Percentiles rank a stretch among this genome's conserved stretches.
Conservation (phyloP, 2,888 invertebrate genomes). For the Alentia gelatinosa region DNA sequence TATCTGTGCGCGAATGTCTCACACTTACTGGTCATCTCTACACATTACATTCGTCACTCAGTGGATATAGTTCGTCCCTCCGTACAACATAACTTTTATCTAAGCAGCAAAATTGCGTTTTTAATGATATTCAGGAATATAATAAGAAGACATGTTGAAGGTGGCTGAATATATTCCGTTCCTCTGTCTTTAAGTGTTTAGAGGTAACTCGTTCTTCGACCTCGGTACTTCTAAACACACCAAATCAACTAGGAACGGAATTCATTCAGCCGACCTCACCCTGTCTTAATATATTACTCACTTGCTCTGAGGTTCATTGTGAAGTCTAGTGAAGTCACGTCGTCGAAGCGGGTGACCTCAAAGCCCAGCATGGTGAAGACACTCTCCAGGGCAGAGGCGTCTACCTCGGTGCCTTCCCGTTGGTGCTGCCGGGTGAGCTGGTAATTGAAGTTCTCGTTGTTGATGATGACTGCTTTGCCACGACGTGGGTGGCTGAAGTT, state of each 20-base stretch:
- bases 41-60: too few species aligned
- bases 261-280: too few species aligned
- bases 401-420: constrained; percentile 89
- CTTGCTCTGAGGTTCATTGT: constrained; percentile 58
- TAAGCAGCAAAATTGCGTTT: not conserved
- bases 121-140: not conserved
- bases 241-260: too few species aligned
- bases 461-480: constrained; percentile 94
- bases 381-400: constrained; percentile 88
- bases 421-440: constrained; percentile 60
- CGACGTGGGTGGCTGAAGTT: constrained; percentile 91
- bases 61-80: not conserved
- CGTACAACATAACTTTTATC: not conserved
- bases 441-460: constrained; percentile 89
- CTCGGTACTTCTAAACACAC: too few species aligned
- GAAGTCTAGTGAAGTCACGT: constrained; percentile 87
- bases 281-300: too few species aligned
- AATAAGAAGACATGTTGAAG: not conserved
- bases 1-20: too few species aligned
- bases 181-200: not conserved
- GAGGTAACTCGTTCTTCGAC: too few species aligned
- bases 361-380: constrained; percentile 83
- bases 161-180: not conserved
- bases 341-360: constrained; percentile 86
- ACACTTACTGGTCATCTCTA: too few species aligned